Evolutionary conservation across 2,888 invertebrate genomes (phyloP).

Genomic region (Catocala nupta): DNA sequence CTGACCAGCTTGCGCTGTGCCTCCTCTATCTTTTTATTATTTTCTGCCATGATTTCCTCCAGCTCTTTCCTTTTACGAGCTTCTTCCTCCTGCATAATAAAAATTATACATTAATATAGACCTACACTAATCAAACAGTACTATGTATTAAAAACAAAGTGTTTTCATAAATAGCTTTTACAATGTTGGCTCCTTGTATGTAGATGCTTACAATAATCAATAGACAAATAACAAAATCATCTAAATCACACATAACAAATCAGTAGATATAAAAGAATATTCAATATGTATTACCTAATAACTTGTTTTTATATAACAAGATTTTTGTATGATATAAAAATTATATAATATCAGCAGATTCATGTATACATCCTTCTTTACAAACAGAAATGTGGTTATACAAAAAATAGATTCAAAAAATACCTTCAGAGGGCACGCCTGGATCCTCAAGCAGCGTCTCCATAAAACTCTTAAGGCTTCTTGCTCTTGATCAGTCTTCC

Average conservation of each 20-base stretch:
- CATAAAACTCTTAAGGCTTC: constrained; percentile 84
- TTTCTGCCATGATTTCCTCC: constrained; percentile 98
- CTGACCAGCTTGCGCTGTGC: constrained; percentile 98
- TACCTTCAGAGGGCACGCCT: constrained; percentile 83
- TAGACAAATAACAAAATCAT: constrained; percentile 25
- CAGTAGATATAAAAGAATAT: constrained; percentile 2
- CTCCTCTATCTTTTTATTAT: constrained; percentile 98
- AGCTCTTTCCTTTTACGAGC: constrained; percentile 97
- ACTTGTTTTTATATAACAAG: constrained; percentile 12
- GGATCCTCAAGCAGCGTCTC: constrained; percentile 84
- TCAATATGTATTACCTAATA: constrained; percentile 10
- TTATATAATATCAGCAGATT: constrained; percentile 49
- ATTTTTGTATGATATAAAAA: constrained; percentile 33
- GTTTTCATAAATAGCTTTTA: constrained; percentile 28
- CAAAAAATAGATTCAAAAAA: constrained; percentile 85
- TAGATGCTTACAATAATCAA: constrained; percentile 27
- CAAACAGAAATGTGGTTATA: constrained; percentile 73
- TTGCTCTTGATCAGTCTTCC: constrained; percentile 85
- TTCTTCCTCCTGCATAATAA: constrained; percentile 98
- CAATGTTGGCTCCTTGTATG: constrained; percentile 21
- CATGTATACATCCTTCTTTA: constrained; percentile 50
- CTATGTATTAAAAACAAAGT: constrained; percentile 42
- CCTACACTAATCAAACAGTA: constrained; percentile 39
- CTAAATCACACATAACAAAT: constrained; percentile 22
- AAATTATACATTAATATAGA: constrained; percentile 75